Base-by-base conservation (phyloP, 37 sponge, comb jelly and placozoan species). In the Ephydatia muelleri region DNA sequence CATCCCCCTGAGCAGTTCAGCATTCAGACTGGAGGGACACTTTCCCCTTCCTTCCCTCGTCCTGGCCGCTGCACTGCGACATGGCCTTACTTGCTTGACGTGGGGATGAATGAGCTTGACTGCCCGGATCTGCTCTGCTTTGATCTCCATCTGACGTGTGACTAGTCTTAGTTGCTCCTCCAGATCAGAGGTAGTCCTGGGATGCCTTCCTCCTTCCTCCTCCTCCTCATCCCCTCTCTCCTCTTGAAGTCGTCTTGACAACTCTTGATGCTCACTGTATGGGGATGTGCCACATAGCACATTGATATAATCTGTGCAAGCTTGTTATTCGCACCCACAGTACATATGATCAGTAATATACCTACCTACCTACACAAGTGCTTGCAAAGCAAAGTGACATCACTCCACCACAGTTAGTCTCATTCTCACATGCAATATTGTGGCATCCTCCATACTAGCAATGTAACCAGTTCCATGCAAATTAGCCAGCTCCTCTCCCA, bases 101-200 rank as follows among this genome's bases (percentile, higher is more conserved):
- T 65, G 33, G 34, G 65, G 80, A 25, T 64, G 67, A 19, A 32
- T 27, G 12, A 22, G 71, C 2, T 11, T 67, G 71, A 12, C 68
- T 77, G 64, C 79, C 12, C 82, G 47, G 30, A 90, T 86, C 43
- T 90, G 91, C 26, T 90, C 82, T 34, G 76, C 75, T 49, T 90
- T 90, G 19, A 25, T 57, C 70, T 85, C 86, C 82, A 90, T 82
- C 48, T 77, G 76, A 29, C 82, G 78, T 33, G 71, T 72, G 23
- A 90, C 38, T 13, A 16, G 76, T 47, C 76, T 36, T 67, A 90
- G 86, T 37, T 80, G 80, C 38, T 72, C 49, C n/a, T 89, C 84
- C 31, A 79, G 64, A 2, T 39, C 71, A 22, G 28, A 28, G 22
- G 34, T 68, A 28, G 70, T 3, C n/a, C 30, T 78, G 36, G 30